Evolutionary conservation across 2,113 vertebrate genomes (phyloP).

Genomic region (Xenopus borealis): DNA sequence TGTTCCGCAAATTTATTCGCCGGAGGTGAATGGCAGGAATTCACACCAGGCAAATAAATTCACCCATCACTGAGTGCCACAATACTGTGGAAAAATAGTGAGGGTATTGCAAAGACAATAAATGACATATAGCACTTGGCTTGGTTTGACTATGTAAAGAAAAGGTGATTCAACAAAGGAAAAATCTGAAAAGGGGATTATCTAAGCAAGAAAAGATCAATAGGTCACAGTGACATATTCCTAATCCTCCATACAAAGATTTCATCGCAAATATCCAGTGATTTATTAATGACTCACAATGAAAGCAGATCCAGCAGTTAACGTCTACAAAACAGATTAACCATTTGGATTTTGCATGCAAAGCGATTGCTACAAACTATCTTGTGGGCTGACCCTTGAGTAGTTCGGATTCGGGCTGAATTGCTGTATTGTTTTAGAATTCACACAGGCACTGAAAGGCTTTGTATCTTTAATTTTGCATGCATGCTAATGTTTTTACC

Average conservation of each 20-base stretch:
- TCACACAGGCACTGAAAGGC: conserved; percentile 20
- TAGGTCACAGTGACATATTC: background rate
- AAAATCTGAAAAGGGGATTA: conserved; percentile 4
- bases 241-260: conserved; percentile 3
- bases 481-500: conserved; percentile 62
- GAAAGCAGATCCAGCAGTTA: conserved; percentile 4
- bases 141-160: background rate
- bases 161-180: background rate
- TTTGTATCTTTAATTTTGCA: conserved; percentile 63
- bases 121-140: background rate
- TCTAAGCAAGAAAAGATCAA: conserved; percentile 5
- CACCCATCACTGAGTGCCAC: too few species aligned
- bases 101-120: background rate
- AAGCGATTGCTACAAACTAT: background rate
- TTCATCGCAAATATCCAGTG: background rate
- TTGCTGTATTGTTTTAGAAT: background rate
- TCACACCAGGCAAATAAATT: too few species aligned
- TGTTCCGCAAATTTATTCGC: too few species aligned
- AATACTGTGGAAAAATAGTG: background rate
- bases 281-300: background rate
- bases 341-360: conserved; percentile 3
- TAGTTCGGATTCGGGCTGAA: background rate
- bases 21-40: too few species aligned
- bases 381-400: background rate
- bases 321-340: background rate